Conservation (phyloP, 2,113 vertebrate species). For the Gopherus evgoodei region DNA sequence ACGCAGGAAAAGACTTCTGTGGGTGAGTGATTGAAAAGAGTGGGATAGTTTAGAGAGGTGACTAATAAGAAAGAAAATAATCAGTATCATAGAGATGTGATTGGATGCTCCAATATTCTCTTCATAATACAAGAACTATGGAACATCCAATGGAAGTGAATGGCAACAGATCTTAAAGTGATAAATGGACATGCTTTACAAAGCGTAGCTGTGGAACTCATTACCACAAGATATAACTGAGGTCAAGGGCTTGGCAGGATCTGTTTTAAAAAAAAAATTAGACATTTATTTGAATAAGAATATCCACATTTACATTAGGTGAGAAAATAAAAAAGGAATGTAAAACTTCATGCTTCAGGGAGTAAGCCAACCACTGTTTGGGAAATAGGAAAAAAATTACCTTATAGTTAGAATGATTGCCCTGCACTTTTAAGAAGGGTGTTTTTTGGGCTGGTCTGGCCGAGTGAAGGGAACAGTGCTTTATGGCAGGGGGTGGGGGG, state of each 20-base stretch:
- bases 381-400: background rate
- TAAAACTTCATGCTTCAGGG: background rate
- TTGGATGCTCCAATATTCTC: fast-evolving
- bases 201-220: background rate
- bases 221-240: background rate
- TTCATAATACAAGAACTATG: background rate
- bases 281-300: background rate
- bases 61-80: background rate
- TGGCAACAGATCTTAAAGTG: background rate
- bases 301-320: background rate
- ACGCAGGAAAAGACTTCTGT: background rate
- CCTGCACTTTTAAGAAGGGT: too few species aligned
- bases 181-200: fast-evolving
- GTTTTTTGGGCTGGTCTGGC: too few species aligned
- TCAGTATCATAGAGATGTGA: background rate
- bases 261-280: background rate
- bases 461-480: too few species aligned
- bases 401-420: background rate
- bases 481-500: too few species aligned
- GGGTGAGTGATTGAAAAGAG: background rate
- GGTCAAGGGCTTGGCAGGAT: fast-evolving
- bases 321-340: background rate
- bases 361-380: background rate
- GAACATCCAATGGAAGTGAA: fast-evolving
- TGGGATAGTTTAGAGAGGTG: background rate